phyloP scores from a whole-genome alignment of 2,797 vertebrate species.

The Spheniscus humboldti region DNA sequence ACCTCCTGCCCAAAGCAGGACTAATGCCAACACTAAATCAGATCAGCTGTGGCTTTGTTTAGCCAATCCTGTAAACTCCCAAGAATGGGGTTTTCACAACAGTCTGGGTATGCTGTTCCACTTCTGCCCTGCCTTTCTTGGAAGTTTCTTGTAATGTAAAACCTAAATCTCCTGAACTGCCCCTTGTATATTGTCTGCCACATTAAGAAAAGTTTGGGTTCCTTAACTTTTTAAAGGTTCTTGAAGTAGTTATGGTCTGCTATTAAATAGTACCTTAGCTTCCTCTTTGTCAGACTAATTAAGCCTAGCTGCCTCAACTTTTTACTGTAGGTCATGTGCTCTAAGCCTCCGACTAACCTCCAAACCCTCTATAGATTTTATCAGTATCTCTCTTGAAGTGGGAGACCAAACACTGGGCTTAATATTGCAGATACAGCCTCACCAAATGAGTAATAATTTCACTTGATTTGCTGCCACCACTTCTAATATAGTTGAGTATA shows the following conservation, averaged over 20 bases:
- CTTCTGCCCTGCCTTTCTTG: not conserved
- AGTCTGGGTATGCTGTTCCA: not conserved
- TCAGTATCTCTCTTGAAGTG: not conserved
- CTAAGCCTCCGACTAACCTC: not conserved
- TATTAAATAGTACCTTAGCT: not conserved
- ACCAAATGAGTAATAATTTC: not conserved
- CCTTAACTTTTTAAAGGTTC: not conserved
- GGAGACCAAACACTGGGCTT: not conserved
- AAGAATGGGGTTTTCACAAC: not conserved
- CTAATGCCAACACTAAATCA: not conserved
- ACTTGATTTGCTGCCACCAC: not conserved
- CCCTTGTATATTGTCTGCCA: not conserved
- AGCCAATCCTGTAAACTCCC: not conserved
- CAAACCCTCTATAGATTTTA: not conserved
- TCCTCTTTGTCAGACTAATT: not conserved
- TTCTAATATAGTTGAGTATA: not conserved
- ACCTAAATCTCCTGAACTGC: not conserved
- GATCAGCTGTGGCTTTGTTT: not conserved
- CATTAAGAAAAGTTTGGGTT: not conserved
- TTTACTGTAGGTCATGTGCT: not conserved
- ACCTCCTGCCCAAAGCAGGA: not conserved
- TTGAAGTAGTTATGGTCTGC: not conserved
- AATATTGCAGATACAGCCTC: not conserved
- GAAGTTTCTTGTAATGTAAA: not conserved
- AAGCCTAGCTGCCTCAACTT: not conserved